phyloP scores from a whole-genome alignment of 2,797 vertebrate species.

The Anabas testudineus region DNA sequence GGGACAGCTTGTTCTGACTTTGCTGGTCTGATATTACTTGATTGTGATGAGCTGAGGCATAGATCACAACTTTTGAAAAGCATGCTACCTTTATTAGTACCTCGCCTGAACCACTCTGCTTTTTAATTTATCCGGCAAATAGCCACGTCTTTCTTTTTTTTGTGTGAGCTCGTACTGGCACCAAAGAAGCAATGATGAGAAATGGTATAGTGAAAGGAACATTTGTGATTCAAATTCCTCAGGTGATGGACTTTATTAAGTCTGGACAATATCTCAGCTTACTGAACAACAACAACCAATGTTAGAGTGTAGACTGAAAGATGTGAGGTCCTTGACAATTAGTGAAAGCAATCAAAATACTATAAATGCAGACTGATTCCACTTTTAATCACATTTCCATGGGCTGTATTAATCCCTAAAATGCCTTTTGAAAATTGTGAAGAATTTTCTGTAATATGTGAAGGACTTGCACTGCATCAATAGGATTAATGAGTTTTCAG shows the following conservation, averaged over 20 bases:
- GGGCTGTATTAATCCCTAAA: slow-evolving; percentile 21
- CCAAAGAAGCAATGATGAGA: not conserved
- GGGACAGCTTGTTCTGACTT: slow-evolving; percentile 25
- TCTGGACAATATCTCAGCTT: not conserved
- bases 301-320: not conserved
- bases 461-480: not conserved
- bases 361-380: slow-evolving; percentile 1
- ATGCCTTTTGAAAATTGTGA: slow-evolving; percentile 1
- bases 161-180: slow-evolving; percentile 20
- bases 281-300: not conserved
- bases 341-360: not conserved
- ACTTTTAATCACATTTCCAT: slow-evolving; percentile 26
- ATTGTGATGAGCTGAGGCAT: slow-evolving; percentile 18
- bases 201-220: not conserved
- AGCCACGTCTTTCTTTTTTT: slow-evolving; percentile 2
- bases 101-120: not conserved
- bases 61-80: slow-evolving; percentile 16
- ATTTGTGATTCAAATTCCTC: slow-evolving; percentile 6
- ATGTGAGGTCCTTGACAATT: not conserved
- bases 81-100: slow-evolving; percentile 4
- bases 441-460: not conserved
- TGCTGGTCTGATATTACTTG: slow-evolving; percentile 24
- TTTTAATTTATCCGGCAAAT: slow-evolving; percentile 22
- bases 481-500: slow-evolving; percentile 18
- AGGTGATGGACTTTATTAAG: slow-evolving; percentile 12